Evolutionary conservation across 2,888 invertebrate genomes (phyloP).

Genomic region (Sphaerophoria taeniata): DNA sequence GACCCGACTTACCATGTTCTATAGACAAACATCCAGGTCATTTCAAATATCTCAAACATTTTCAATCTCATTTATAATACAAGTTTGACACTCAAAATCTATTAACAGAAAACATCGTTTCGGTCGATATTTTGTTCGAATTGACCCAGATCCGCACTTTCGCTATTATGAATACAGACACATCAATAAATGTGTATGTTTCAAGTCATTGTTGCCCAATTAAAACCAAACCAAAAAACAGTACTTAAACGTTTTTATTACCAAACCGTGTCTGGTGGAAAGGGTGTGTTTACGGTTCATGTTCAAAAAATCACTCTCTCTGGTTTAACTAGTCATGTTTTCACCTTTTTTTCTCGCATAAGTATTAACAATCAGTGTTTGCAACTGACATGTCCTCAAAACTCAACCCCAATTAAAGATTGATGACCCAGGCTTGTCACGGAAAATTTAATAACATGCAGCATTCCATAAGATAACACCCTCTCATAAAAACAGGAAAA

Average conservation of each 20-base stretch:
- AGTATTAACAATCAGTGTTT: constrained; percentile 25
- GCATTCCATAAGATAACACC: constrained; percentile 27
- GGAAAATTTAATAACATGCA: constrained; percentile 27
- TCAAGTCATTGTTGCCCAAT: constrained; percentile 8
- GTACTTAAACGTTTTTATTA: constrained; percentile 23
- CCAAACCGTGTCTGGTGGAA: constrained; percentile 7
- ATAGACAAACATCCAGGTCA: too few species aligned
- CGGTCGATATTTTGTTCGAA: too few species aligned
- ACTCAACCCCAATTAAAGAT: constrained; percentile 38
- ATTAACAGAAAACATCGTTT: too few species aligned
- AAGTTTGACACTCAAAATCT: too few species aligned
- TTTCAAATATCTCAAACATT: too few species aligned
- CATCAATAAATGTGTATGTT: neutral
- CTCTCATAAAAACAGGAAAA: neutral
- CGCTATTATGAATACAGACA: too few species aligned
- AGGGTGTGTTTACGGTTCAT: constrained; percentile 6
- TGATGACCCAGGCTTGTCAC: constrained; percentile 27
- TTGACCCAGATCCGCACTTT: too few species aligned
- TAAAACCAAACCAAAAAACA: neutral
- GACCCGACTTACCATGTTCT: too few species aligned
- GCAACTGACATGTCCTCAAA: constrained; percentile 6
- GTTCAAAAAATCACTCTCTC: neutral
- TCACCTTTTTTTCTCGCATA: neutral
- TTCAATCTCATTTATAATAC: too few species aligned
- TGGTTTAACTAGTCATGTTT: neutral